Evolutionary conservation across 2,113 vertebrate genomes (phyloP).

Genomic region (Tor tambroides): DNA sequence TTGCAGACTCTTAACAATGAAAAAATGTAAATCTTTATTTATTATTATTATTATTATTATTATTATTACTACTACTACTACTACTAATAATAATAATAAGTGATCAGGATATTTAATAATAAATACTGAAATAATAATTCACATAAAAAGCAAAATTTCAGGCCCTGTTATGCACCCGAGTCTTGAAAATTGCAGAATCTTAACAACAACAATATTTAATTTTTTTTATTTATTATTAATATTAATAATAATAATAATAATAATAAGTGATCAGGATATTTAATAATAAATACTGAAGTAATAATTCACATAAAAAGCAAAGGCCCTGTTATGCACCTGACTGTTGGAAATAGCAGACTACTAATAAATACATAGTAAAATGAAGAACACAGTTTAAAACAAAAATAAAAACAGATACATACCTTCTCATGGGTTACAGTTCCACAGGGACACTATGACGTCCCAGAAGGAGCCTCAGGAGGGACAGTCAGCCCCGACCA

Average conservation of each 20-base stretch:
- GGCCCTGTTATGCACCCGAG: not conserved
- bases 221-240: no score
- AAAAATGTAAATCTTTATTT: no score
- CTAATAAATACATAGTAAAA: not conserved
- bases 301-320: not conserved
- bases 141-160: not conserved
- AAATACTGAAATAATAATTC: not conserved
- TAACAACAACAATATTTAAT: no score
- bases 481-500: conserved; percentile 36
- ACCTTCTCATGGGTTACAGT: not conserved
- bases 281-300: not conserved
- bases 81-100: not conserved
- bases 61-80: no score
- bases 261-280: not conserved
- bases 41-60: no score
- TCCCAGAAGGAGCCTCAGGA: conserved; percentile 48
- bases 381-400: not conserved
- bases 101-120: no score
- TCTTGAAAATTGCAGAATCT: no score
- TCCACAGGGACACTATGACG: conserved; percentile 65
- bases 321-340: not conserved
- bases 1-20: no score
- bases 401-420: not conserved
- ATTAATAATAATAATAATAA: not conserved
- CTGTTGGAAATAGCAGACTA: not conserved